Evolutionary conservation across 2,888 invertebrate species (phyloP), one percentile per base, ranked within the genome.

Genomic region (Archips xylosteana): DNA sequence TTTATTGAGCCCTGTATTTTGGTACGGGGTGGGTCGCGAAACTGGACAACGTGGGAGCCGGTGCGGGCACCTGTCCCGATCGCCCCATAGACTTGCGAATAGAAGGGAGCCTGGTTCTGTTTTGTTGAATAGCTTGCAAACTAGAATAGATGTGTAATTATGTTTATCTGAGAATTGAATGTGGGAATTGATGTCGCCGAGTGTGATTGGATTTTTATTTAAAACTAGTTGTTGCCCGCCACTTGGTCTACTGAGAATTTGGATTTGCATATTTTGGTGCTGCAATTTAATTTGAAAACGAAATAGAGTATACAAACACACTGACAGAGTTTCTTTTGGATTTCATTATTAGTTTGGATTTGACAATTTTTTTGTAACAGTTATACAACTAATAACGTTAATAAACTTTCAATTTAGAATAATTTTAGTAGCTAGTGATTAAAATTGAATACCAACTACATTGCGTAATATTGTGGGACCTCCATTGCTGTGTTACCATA

Each of bases 21-120:
- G 73, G 73, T 75, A 66, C 65, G 42, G 68, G 75, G 61, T 62
- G 68, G 75, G 70, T 74, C 74, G 74, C 74, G 70, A 74, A 74
- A 74, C 74, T 74, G 70, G 54, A 47, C 49, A 73, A 65, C 74
- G 74, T 74, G 74, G 74, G 74, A 74, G 74, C 74, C 73, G 64
- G 73, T 59, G 73, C 59, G 59, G 64, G 42, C 74, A 74, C 74
- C 74, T 74, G 74, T 59, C 74, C 73, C 60, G 60, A 32, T 54
- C 54, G 54, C 57, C 57, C 57, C 32, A 54, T 34, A 60, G 66
- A 71, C 69, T 61, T 64, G 73, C 74, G 74, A 65, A 74, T 70
- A 60, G 73, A 63, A 72, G 74, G 74, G 74, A 69, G 69, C 12
- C 72, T 49, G 68, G 72, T 32, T 45, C 34, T 57, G 23, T 45